Evolutionary conservation across 2,888 invertebrate genomes (phyloP).

Genomic region (Exephanes ischioxanthus): DNA sequence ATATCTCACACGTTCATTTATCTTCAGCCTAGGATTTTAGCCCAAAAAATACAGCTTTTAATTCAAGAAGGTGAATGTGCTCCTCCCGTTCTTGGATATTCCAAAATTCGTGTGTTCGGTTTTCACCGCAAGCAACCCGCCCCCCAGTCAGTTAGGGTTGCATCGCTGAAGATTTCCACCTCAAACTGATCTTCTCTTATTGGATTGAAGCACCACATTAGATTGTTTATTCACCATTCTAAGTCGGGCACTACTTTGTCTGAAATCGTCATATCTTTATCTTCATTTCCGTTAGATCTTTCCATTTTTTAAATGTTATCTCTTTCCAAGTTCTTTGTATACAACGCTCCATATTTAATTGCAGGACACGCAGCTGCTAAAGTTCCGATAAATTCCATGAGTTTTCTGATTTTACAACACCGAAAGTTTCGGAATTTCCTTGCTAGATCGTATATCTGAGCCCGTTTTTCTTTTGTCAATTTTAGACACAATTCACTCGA

Average conservation of each 20-base stretch:
- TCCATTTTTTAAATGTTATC: slow-evolving; percentile 24
- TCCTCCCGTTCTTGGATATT: slow-evolving; percentile 30
- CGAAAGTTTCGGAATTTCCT: slow-evolving; percentile 5
- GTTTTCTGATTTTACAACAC: slow-evolving; percentile 20
- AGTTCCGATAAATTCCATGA: slow-evolving; percentile 31
- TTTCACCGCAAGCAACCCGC: slow-evolving; percentile 55
- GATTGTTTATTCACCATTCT: slow-evolving; percentile 61
- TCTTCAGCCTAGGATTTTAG: slow-evolving; percentile 48
- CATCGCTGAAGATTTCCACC: slow-evolving; percentile 64
- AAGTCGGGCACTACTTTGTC: slow-evolving; percentile 32
- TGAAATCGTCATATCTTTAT: slow-evolving; percentile 47
- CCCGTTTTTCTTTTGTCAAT: slow-evolving; percentile 20
- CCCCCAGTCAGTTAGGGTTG: slow-evolving; percentile 70
- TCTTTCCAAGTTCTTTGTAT: slow-evolving; percentile 39
- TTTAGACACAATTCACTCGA: slow-evolving; percentile 15
- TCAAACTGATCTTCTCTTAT: slow-evolving; percentile 38
- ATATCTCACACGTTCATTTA: background rate
- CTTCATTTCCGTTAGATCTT: slow-evolving; percentile 46
- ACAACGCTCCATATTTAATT: slow-evolving; percentile 21
- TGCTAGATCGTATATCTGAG: slow-evolving; percentile 26
- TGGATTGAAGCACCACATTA: slow-evolving; percentile 26
- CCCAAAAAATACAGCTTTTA: slow-evolving; percentile 50
- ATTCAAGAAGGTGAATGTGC: slow-evolving; percentile 55
- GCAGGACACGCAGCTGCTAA: slow-evolving; percentile 38
- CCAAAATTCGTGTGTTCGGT: slow-evolving; percentile 44